A percentile compares a stretch with the other conserved stretches of the same genome.
phyloP scores from a whole-genome alignment of 2,888 invertebrate genomes.

The Cerastis leucographa region DNA sequence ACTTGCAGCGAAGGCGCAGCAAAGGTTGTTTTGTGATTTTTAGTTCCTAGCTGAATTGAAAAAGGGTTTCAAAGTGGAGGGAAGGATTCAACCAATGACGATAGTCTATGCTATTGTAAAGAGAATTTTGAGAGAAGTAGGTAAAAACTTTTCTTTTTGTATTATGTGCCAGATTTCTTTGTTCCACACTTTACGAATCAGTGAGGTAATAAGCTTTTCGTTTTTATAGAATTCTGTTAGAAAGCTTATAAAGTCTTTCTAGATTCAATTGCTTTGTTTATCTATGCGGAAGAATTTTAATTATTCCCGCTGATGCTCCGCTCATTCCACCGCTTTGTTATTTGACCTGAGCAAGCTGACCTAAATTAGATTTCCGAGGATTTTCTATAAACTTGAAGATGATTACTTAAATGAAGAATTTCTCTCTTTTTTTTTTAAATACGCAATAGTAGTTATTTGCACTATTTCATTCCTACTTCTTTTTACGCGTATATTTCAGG shows the following conservation, averaged over 20 bases:
- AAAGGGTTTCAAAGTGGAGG: not conserved
- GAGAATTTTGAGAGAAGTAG: too few species aligned
- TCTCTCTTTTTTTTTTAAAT: too few species aligned
- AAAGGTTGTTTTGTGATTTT: not conserved
- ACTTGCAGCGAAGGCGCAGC: not conserved
- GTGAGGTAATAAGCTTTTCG: not conserved
- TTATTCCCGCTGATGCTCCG: slow-evolving; percentile 28
- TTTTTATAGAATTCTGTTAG: not conserved
- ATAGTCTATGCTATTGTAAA: not conserved
- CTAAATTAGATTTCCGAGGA: slow-evolving; percentile 38
- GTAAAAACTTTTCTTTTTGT: not conserved
- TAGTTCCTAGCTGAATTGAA: not conserved
- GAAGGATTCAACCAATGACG: not conserved
- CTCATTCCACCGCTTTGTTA: slow-evolving; percentile 6
- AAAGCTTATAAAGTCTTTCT: slow-evolving; percentile 14
- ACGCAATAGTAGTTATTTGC: too few species aligned
- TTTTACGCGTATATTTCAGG: not conserved
- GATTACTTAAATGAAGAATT: too few species aligned
- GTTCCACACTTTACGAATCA: not conserved
- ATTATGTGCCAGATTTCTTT: not conserved
- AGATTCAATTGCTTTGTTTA: slow-evolving; percentile 32
- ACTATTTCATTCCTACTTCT: too few species aligned
- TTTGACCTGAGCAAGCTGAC: slow-evolving; percentile 39
- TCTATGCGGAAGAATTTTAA: slow-evolving; percentile 43
- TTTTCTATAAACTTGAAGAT: slow-evolving; percentile 9